phyloP scores from a whole-genome alignment of 2,113 vertebrate genomes.

The Callorhinus ursinus region DNA sequence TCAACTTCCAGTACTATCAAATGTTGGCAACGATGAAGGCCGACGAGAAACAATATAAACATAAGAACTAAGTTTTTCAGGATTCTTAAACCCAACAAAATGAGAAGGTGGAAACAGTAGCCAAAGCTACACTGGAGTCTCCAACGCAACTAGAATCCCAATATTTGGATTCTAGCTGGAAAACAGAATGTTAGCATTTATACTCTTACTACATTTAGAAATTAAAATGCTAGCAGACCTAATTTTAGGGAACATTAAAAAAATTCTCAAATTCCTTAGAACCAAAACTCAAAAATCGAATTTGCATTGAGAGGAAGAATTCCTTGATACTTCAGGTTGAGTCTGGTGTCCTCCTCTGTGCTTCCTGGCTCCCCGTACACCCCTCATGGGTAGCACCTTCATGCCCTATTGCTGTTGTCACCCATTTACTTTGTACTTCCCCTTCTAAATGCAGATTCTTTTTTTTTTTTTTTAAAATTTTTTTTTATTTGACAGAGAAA shows the following conservation, averaged over 20 bases:
- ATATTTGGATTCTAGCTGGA: neutral
- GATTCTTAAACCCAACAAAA: neutral
- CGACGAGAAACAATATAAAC: neutral
- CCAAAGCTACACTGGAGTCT: neutral
- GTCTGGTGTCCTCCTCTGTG: neutral
- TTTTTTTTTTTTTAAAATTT: too few relatives aligned
- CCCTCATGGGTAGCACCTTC: neutral
- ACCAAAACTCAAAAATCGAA: neutral
- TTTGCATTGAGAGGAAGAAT: neutral
- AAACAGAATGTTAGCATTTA: constrained; percentile 41
- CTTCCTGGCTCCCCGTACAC: neutral
- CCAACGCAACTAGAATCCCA: neutral
- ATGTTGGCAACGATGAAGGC: neutral
- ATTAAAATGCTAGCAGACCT: constrained; percentile 32
- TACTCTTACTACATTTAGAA: constrained; percentile 5
- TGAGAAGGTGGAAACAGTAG: neutral
- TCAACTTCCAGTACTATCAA: neutral
- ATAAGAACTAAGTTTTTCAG: neutral
- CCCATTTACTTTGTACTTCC: neutral
- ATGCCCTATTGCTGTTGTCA: neutral
- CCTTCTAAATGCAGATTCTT: neutral
- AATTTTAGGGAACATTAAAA: neutral
- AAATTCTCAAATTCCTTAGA: neutral
- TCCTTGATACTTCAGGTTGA: neutral
- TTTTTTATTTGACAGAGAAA: too few relatives aligned